These are phyloP conservation scores for Amia ocellicauda DNA, from an alignment of 2,113 vertebrate species.

Conservation along the genomic window DNA sequence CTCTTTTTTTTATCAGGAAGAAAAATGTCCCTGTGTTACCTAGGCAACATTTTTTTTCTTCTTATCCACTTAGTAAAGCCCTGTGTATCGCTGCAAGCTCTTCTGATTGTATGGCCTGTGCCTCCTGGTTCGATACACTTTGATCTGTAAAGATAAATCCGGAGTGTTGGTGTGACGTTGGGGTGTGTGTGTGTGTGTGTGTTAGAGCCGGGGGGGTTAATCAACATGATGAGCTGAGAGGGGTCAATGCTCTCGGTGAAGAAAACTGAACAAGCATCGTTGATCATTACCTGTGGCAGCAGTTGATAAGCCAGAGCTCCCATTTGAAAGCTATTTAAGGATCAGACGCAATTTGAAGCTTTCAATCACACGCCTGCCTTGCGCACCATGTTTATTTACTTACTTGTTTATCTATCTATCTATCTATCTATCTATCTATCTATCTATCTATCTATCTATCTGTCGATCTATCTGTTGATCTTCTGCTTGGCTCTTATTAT, in stretches of 20 bases:
- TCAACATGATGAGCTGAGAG: background rate
- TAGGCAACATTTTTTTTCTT: background rate
- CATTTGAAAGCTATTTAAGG: no score
- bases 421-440: no score
- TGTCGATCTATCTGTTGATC: no score
- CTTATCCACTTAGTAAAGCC: background rate
- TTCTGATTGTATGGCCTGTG: background rate
- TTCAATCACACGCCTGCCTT: no score
- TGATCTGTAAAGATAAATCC: background rate
- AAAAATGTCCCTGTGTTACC: background rate
- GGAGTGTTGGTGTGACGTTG: background rate
- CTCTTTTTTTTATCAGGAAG: background rate
- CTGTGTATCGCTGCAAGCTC: background rate
- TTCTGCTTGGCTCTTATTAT: no score
- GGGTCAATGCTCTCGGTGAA: background rate
- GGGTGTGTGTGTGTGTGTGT: no score
- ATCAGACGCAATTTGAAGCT: no score
- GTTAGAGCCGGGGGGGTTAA: background rate
- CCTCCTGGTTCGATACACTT: background rate
- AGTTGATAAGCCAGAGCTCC: background rate
- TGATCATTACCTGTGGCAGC: background rate
- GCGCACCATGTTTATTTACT: no score
- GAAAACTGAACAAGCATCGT: background rate
- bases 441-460: no score
- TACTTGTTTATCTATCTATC: no score